Base-by-base conservation (phyloP, 2,797 vertebrate genomes). In the Chelidonichthys spinosus region DNA sequence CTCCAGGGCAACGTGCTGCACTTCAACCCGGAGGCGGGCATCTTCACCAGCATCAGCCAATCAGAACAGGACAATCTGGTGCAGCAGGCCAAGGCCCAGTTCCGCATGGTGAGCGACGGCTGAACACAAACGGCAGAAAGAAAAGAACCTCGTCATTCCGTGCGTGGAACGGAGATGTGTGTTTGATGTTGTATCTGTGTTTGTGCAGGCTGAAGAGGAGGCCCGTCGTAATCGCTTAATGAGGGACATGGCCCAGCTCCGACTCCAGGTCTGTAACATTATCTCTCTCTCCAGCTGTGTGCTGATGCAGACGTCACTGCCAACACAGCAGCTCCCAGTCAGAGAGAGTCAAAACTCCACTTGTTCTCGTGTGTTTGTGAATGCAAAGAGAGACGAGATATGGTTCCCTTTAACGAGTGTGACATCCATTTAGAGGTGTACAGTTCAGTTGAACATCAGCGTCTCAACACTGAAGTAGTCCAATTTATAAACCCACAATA, bases 221-320 rank as follows among this genome's bases (percentile, higher is more conserved):
- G 97, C 97, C 35, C 97, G 97, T 11, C 91, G 97, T 61, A 99
- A 99, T 90, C 91, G 98, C 36, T 92, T 99, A 0, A 99, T 99
- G 98, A 95, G 97, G 52, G 98, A 99, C 73, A 99, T 99, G 98
- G 98, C 98, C 8, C 98, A 99, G 93, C 96, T 99, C 2, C 95
- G 98, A 0, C 94, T 99, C 4, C 97, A 99, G 97, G 98, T 99
- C 78, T 50, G 60, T 72, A 25, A 18, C 9, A 49, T 64, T 5
- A 47, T 66, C 17, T 0, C 32, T 59, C 42, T 54, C 2, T 62
- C 9, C 17, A 2, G 56, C 40, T 59, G 63, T 72, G 33, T 25
- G 8, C 25, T 18, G 35, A 42, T 67, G 0, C n/a, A 69, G 3
- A 37, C 42, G 47, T 33, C 43, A 36, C n/a, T 37, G 9, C n/a